Evolutionary conservation across 2,797 vertebrate genomes (phyloP), one percentile per base, ranked within the genome.

Genomic region (Coluber constrictor): DNA sequence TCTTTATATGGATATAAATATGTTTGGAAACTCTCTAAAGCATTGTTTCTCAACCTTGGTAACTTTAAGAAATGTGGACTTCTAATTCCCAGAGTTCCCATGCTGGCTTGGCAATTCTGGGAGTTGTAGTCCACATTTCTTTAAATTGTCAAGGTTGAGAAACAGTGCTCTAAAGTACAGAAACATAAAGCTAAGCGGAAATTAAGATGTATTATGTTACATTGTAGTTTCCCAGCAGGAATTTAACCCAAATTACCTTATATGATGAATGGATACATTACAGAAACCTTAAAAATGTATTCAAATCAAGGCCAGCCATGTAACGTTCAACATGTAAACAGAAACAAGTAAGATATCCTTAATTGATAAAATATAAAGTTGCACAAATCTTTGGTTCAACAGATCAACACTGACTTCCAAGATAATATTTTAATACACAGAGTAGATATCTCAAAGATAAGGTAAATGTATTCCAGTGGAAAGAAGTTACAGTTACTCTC

Each of bases 381-480:
- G 37, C 59, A 92, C n/a, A 66, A 90, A 86, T 43, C 51, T 63
- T 83, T 43, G 54, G 15, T 57, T 15, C 16, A 61, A 63, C 32
- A 8, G 20, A 51, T n/a, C 60, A 54, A 87, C 29, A 57, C n/a
- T 88, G 86, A 55, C 61, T 93, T 86, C 57, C 27, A 55, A 88
- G 70, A 74, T 86, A 29, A 54, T 16, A 43, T 54, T 54, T 54
- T 54, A 54, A 54, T 51, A 90, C 43, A 13, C 55, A 63, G 56
- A 54, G 27, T 86, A 63, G 59, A 4, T 16, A 89, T 47, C 27
- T 86, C 51, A 54, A 66, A 29, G 66, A 91, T 83, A 32, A 89
- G 70, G 93, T 57, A 91, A 91, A 60, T 86, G 87, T 43, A 89
- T 25, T 32, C 89, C 57, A 94, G 57, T 87, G 83, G 32, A 83